Conservation (phyloP, 92 coral and sea anemone species). For the Porites lobata region DNA sequence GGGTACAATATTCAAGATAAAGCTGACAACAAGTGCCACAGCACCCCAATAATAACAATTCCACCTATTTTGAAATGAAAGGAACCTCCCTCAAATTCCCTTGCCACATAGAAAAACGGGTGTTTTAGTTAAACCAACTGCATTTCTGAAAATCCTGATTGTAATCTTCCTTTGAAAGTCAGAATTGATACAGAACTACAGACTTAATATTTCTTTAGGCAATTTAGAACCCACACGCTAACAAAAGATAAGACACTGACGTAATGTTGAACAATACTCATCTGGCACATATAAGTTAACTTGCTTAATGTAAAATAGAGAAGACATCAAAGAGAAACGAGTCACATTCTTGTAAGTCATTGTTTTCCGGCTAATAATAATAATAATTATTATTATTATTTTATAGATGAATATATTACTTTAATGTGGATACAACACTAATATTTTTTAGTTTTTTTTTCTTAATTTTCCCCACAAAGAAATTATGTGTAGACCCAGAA, state of each 20-base stretch:
- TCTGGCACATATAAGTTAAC: no score
- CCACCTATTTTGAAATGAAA: not conserved
- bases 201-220: not conserved
- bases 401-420: no score
- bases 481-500: no score
- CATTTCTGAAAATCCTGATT: not conserved
- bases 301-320: not conserved
- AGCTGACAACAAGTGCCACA: not conserved
- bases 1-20: not conserved
- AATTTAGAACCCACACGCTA: no score
- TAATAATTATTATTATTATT: no score
- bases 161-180: not conserved
- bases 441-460: no score
- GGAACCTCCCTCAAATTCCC: not conserved
- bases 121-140: no score
- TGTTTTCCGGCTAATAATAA: not conserved
- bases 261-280: no score
- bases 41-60: not conserved
- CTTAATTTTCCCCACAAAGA: no score
- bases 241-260: no score
- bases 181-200: not conserved
- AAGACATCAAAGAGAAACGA: not conserved
- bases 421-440: no score
- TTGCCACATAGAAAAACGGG: not conserved
- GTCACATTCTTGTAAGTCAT: not conserved